phyloP scores from a whole-genome alignment of 2,797 vertebrate genomes.

The Lutra lutra region DNA sequence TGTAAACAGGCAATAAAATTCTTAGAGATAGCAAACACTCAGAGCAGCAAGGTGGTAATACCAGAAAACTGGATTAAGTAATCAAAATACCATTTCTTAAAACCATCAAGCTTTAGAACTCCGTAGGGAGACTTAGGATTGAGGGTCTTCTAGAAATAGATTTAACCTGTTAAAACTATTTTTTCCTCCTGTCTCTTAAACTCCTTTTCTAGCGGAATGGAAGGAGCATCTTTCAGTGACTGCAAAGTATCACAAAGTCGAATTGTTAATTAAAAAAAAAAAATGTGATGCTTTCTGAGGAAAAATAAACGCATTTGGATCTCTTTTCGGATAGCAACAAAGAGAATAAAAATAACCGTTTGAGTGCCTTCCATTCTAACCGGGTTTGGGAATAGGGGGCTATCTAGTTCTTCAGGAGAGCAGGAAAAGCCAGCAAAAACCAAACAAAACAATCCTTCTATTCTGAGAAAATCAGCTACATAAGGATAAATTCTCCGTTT shows the following conservation, averaged over 20 bases:
- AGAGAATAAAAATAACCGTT: background rate
- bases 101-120: background rate
- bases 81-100: background rate
- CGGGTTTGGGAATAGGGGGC: constrained; percentile 1
- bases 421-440: background rate
- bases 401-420: background rate
- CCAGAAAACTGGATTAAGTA: background rate
- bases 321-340: constrained; percentile 4
- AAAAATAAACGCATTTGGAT: background rate
- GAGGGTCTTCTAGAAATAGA: background rate
- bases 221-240: background rate
- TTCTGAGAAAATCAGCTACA: background rate
- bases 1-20: background rate
- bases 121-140: background rate
- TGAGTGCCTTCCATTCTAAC: background rate
- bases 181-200: background rate
- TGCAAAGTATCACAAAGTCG: background rate
- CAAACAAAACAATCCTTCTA: background rate
- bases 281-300: background rate
- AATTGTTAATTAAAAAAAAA: background rate
- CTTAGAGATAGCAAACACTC: background rate
- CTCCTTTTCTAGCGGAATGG: background rate
- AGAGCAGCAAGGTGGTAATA: background rate
- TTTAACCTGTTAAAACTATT: background rate
- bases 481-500: background rate